phyloP scores from a whole-genome alignment of 2,888 invertebrate genomes.

The Drepanosiphum platanoidis region DNA sequence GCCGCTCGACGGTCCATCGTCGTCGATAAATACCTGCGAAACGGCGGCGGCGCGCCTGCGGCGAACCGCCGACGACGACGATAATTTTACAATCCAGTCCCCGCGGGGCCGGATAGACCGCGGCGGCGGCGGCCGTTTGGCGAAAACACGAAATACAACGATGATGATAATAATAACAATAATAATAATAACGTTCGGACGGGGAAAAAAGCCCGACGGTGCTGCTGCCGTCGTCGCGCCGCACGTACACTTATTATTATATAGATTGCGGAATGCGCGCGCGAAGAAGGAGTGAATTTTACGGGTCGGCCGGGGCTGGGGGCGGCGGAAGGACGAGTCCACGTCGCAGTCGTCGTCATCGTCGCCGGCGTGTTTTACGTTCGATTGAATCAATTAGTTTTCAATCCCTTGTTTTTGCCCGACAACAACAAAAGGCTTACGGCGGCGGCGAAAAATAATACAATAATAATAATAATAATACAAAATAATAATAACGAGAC shows the following conservation, averaged over 20 bases:
- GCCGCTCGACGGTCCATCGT: too few relatives aligned
- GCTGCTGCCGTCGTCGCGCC: not conserved
- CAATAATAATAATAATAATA: conserved; percentile 7
- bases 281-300: not conserved
- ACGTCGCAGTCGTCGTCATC: conserved; percentile 18
- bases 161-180: too few relatives aligned
- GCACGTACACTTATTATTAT: not conserved
- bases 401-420: conserved; percentile 60
- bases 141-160: not conserved
- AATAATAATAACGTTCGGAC: not conserved
- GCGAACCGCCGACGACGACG: too few relatives aligned
- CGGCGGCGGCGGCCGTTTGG: too few relatives aligned
- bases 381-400: conserved; percentile 65
- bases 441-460: conserved; percentile 34
- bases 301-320: not conserved
- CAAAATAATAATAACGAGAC: conserved; percentile 37
- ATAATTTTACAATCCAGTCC: too few relatives aligned
- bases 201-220: not conserved
- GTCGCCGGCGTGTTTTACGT: conserved; percentile 64
- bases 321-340: not conserved
- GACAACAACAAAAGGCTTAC: conserved; percentile 60
- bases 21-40: too few relatives aligned
- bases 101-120: too few relatives aligned
- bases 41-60: too few relatives aligned
- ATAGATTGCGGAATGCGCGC: not conserved